Base-by-base conservation (phyloP, 2,888 invertebrate species). In the Mamestra brassicae region DNA sequence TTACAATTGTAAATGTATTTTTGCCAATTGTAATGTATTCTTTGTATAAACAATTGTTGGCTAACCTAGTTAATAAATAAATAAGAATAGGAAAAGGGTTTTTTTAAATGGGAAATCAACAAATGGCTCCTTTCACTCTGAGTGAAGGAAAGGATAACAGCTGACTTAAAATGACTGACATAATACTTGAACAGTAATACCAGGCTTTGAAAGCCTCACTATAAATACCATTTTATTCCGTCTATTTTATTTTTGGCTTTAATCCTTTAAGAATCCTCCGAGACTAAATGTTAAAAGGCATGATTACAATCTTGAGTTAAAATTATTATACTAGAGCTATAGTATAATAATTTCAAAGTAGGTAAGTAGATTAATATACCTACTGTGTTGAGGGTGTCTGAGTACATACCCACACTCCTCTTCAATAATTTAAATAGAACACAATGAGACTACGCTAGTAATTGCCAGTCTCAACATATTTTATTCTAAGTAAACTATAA, bases 201-300 rank as follows among this genome's bases (percentile, higher is more conserved):
- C n/a, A 57, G 17, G 10, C 13, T 55, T 4, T 66, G 5, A 58
- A 64, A 26, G 26, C 26, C 1, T 26, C 26, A 26, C 26, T 26
- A 76, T 71, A 64, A 60, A 60, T 47, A 1, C 26, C 26, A 38
- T 57, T 47, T 34, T 45, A 65, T n/a, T 52, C 8, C 13, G 11
- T 54, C 8, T 50, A 4, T 15, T 47, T 47, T 47, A 47, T 13
- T 55, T 66, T 57, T 13, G 2, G n/a, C 13, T 55, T 60, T 0
- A 61, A 65, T 65, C 11, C 8, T 36, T 72, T 70, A 17, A 70
- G 47, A 69, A 65, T 17, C 13, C 13, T 61, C 45, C n/a, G 34
- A 68, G 36, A 74, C 17, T 71, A 26, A 66, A 58, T 72, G 17
- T n/a, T 47, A 64, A 62, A 8, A 54, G 54, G 34, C 17, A 58